These are phyloP conservation scores for Diabrotica balteata DNA, from an alignment of 2,888 invertebrate genomes.

Conservation along the genomic window DNA sequence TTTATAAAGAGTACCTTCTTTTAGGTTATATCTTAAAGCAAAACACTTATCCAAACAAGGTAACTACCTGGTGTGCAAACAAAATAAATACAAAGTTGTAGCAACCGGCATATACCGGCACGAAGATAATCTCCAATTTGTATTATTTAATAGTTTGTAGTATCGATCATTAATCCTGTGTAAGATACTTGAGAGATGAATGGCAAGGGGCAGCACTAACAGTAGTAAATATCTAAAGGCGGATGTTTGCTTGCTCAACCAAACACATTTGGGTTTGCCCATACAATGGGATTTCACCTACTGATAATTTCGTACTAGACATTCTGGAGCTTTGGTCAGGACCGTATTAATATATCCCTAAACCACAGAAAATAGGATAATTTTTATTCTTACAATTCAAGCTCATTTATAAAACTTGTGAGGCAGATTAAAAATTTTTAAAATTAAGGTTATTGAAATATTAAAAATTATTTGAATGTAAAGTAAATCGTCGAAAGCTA, in stretches of 20 bases:
- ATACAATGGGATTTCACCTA: constrained; percentile 44
- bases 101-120: constrained; percentile 5
- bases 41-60: constrained; percentile 18
- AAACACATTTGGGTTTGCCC: constrained; percentile 44
- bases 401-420: too few relatives aligned
- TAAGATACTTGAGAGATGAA: constrained; percentile 42
- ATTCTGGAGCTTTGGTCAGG: constrained; percentile 2
- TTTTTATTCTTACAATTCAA: too few relatives aligned
- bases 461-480: too few relatives aligned
- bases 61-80: constrained; percentile 25
- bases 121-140: constrained; percentile 29
- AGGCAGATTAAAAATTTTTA: too few relatives aligned
- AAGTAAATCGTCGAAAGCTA: too few relatives aligned
- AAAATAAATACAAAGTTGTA: constrained; percentile 20
- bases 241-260: constrained; percentile 51
- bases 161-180: constrained; percentile 30
- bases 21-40: neutral
- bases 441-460: too few relatives aligned
- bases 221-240: constrained; percentile 45
- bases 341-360: neutral
- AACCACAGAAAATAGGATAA: too few relatives aligned
- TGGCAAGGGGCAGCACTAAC: constrained; percentile 38
- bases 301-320: constrained; percentile 46
- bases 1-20: too few relatives aligned
- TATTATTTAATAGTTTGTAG: constrained; percentile 33